phyloP scores from a whole-genome alignment of 2,888 invertebrate species.

The Cabera pusaria region DNA sequence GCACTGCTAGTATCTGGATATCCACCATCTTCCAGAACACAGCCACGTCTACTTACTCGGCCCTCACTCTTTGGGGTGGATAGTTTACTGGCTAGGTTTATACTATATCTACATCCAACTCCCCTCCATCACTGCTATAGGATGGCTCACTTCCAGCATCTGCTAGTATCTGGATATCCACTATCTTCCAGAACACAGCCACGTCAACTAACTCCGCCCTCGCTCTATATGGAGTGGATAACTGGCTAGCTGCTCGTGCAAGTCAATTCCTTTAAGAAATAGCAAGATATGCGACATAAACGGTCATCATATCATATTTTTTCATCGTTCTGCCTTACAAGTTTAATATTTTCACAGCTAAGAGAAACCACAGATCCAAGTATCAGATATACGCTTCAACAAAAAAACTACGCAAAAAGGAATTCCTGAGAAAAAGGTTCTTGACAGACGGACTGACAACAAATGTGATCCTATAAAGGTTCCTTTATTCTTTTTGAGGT shows the following conservation, averaged over 20 bases:
- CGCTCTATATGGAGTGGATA: constrained; percentile 56
- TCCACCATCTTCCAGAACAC: constrained; percentile 71
- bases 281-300: no score
- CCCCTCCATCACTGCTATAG: constrained; percentile 77
- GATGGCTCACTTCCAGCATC: constrained; percentile 72
- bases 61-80: constrained; percentile 55
- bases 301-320: no score
- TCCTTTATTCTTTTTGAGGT: no score
- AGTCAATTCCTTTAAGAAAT: no score
- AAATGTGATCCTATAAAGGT: no score
- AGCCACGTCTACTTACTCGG: constrained; percentile 46
- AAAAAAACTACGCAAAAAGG: no score
- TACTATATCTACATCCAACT: constrained; percentile 86
- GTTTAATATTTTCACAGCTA: no score
- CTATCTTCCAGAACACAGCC: constrained; percentile 69
- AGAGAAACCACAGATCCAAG: no score
- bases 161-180: constrained; percentile 69
- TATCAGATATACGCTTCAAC: no score
- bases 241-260: constrained; percentile 37
- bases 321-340: no score
- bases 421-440: no score
- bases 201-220: constrained; percentile 44
- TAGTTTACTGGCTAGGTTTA: constrained; percentile 42
- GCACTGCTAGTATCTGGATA: constrained; percentile 71
- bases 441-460: no score